Conservation (phyloP, 2,113 vertebrate species). For the Sylvilagus bachmani region DNA sequence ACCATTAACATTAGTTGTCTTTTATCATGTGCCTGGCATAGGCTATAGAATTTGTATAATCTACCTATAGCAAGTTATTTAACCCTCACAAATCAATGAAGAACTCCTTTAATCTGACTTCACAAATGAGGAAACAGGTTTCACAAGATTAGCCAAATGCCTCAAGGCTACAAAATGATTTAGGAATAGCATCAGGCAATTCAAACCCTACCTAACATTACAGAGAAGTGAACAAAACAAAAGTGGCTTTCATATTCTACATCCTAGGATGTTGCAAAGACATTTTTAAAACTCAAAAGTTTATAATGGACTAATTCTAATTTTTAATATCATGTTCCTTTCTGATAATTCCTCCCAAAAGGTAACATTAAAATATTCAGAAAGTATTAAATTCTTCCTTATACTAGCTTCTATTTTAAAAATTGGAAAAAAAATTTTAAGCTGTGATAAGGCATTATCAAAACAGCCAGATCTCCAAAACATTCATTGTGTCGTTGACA, state of each 20-base stretch:
- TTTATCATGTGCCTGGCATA: neutral
- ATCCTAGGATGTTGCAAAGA: neutral
- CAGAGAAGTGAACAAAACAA: neutral
- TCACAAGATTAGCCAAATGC: neutral
- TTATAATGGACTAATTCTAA: neutral
- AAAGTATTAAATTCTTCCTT: neutral
- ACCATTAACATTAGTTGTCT: neutral
- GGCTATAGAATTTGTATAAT: neutral
- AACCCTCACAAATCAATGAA: slow-evolving; percentile 24
- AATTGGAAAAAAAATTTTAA: neutral
- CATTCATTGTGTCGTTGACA: neutral
- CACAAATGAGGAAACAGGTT: neutral
- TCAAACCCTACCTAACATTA: neutral
- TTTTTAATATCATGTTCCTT: neutral
- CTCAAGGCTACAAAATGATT: neutral
- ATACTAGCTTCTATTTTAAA: neutral
- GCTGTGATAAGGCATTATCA: neutral
- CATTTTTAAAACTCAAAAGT: neutral
- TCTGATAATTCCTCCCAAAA: neutral
- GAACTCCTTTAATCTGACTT: neutral
- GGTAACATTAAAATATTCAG: neutral
- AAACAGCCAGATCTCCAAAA: neutral
- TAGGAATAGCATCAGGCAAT: neutral
- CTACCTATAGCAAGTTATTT: neutral
- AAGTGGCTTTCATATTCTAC: neutral